Conservation (phyloP, 1,140 invertebrate genomes). For the Triops longicaudatus region DNA sequence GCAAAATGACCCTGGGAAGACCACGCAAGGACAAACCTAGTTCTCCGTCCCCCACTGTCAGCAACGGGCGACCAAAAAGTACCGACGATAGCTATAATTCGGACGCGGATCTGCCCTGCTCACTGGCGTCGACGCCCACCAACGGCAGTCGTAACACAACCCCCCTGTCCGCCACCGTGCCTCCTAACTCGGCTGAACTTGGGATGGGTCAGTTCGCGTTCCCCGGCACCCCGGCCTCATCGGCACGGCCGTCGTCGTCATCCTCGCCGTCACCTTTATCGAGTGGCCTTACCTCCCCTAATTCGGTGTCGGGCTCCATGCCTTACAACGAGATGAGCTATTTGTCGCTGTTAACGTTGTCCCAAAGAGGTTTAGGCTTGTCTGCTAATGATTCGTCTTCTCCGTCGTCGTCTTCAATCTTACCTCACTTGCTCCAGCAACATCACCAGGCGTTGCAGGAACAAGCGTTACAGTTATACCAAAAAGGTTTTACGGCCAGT, state of each 20-base stretch:
- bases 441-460: conserved; percentile 23
- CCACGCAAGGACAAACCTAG: conserved; percentile 15
- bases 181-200: not conserved
- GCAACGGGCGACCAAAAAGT: conserved; percentile 1
- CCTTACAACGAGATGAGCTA: conserved; percentile 30
- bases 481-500: conserved; percentile 1
- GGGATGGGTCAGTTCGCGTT: conserved; percentile 28
- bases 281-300: conserved; percentile 4
- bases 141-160: conserved; percentile 6
- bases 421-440: conserved; percentile 3
- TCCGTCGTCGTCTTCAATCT: conserved; percentile 17
- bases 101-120: not conserved
- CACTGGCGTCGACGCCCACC: conserved; percentile 22
- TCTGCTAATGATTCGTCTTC: conserved; percentile 20
- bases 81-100: not conserved
- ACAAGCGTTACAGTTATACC: conserved; percentile 19
- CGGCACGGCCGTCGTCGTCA: conserved; percentile 19
- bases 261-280: conserved; percentile 16
- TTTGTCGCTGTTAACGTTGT: conserved; percentile 28
- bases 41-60: not conserved
- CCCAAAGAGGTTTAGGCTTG: conserved; percentile 20
- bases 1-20: conserved; percentile 23
- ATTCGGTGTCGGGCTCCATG: conserved; percentile 8
- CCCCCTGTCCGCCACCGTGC: not conserved
- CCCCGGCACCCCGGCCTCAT: conserved; percentile 20